phyloP scores from a whole-genome alignment of 2,888 invertebrate species.

The Lagria hirta region DNA sequence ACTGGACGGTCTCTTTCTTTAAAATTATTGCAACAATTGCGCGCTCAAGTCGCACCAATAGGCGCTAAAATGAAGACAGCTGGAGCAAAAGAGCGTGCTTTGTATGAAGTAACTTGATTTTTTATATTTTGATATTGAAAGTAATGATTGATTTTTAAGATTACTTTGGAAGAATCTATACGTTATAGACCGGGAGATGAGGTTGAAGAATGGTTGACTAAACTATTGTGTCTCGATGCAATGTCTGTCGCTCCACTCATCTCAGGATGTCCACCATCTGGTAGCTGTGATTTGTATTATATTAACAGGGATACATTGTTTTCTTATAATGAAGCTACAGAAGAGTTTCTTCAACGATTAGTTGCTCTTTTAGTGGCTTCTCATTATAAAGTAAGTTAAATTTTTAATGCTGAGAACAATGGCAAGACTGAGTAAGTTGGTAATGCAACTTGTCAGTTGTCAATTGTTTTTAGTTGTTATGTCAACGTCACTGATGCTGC shows the following conservation, averaged over 20 bases:
- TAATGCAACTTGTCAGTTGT: too few species aligned
- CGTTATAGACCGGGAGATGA: slow-evolving; percentile 85
- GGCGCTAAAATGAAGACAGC: slow-evolving; percentile 57
- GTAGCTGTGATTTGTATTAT: slow-evolving; percentile 84
- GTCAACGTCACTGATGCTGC: too few species aligned
- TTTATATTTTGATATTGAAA: slow-evolving; percentile 4
- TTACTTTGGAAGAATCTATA: slow-evolving; percentile 91
- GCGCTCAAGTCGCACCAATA: slow-evolving; percentile 61
- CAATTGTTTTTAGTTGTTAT: too few species aligned
- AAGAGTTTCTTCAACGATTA: slow-evolving; percentile 86
- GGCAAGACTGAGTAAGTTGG: too few species aligned
- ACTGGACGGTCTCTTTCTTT: slow-evolving; percentile 94
- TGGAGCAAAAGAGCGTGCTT: slow-evolving; percentile 57
- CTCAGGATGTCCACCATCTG: slow-evolving; percentile 87
- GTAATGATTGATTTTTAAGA: too few species aligned
- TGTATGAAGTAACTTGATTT: slow-evolving; percentile 57
- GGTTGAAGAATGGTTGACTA: slow-evolving; percentile 89
- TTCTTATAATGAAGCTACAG: slow-evolving; percentile 92
- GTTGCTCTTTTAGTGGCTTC: slow-evolving; percentile 95
- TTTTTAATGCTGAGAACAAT: too few species aligned
- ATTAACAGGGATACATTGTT: slow-evolving; percentile 92
- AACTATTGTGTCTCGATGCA: slow-evolving; percentile 88
- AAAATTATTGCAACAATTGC: slow-evolving; percentile 88
- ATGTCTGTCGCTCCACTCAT: slow-evolving; percentile 65
- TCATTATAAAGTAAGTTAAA: slow-evolving; percentile 89